These are phyloP conservation scores for Cynopterus brachyotis DNA, from an alignment of 2,113 vertebrate species.

Conservation along the genomic window DNA sequence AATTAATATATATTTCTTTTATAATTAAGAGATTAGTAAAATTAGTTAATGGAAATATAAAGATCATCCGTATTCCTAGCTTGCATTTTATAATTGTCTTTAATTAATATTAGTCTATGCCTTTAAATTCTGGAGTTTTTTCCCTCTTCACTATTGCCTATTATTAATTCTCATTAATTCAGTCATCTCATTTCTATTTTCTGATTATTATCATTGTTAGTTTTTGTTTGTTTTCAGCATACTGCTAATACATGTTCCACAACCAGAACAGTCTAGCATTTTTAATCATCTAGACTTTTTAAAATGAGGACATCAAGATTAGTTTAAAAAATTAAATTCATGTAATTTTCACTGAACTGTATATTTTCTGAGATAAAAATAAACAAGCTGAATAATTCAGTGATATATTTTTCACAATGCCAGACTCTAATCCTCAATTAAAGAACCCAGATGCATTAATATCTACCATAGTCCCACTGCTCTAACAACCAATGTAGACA, in stretches of 20 bases:
- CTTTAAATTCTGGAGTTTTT: background rate
- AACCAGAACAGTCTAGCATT: background rate
- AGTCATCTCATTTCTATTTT: background rate
- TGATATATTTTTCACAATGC: background rate
- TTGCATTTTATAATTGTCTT: background rate
- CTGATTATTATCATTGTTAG: background rate
- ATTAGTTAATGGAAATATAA: background rate
- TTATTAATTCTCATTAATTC: background rate
- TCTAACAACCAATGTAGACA: background rate
- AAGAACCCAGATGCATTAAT: background rate
- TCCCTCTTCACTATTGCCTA: background rate
- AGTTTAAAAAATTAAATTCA: background rate
- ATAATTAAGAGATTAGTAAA: background rate
- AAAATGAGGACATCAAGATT: background rate
- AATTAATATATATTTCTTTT: background rate
- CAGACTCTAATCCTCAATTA: background rate
- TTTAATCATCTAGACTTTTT: background rate
- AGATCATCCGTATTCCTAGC: background rate
- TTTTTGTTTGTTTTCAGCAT: background rate
- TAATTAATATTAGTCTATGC: background rate
- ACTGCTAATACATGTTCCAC: background rate
- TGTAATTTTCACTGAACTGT: background rate
- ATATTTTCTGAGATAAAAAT: conserved; percentile 15
- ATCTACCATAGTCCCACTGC: background rate
- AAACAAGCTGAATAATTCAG: conserved; percentile 22